Evolutionary conservation across 2,888 invertebrate genomes (phyloP).

Genomic region (Acleris cristana): DNA sequence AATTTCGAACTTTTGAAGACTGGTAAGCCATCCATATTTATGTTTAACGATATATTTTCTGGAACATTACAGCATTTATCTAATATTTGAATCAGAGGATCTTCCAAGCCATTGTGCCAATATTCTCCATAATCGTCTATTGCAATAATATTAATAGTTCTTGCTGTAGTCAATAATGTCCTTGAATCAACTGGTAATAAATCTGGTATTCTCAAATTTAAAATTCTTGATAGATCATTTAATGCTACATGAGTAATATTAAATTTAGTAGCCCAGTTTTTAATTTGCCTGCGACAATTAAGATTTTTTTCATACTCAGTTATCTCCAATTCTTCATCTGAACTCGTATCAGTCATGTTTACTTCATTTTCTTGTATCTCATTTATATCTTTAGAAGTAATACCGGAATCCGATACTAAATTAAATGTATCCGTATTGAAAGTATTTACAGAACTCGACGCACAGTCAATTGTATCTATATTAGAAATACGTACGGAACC

Average conservation of each 20-base stretch:
- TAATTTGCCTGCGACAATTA: constrained; percentile 14
- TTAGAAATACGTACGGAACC: no score
- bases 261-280: constrained; percentile 35
- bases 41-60: constrained; percentile 20
- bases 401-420: no score
- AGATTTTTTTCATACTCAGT: no score
- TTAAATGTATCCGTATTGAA: no score
- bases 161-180: constrained; percentile 37
- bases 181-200: constrained; percentile 34
- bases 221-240: constrained; percentile 26
- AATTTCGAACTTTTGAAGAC: constrained; percentile 39
- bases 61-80: constrained; percentile 1
- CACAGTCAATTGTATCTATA: no score
- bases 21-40: constrained; percentile 39
- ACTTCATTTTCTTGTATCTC: no score
- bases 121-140: constrained; percentile 28
- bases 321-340: no score
- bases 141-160: constrained; percentile 19
- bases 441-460: no score
- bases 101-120: constrained; percentile 36
- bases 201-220: constrained; percentile 28
- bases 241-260: constrained; percentile 38
- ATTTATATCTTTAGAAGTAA: no score
- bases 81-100: constrained; percentile 30
- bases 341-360: no score